Evolutionary conservation across 2,113 vertebrate species (phyloP).

Genomic region (Rhegmatorhina hoffmannsi): DNA sequence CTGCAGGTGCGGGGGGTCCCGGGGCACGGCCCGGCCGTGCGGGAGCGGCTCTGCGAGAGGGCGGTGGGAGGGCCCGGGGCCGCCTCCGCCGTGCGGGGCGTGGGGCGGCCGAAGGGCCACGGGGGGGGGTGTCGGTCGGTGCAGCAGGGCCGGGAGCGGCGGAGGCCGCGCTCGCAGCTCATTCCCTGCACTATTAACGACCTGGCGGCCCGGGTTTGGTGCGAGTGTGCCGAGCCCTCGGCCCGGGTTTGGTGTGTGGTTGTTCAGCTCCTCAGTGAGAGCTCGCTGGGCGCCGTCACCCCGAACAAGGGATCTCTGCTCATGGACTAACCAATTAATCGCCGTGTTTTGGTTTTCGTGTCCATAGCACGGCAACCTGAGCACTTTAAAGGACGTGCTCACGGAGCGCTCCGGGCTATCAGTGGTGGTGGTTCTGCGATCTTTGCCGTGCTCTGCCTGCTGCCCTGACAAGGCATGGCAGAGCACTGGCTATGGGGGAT

Average conservation of each 20-base stretch:
- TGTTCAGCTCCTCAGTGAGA: not conserved
- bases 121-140: not conserved
- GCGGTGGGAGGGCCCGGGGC: too few species aligned
- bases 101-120: too few species aligned
- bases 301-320: not conserved
- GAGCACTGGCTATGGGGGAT: fast-evolving
- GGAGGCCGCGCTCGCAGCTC: not conserved
- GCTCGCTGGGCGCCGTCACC: not conserved
- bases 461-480: fast-evolving
- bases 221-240: not conserved
- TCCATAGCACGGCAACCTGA: not conserved
- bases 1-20: too few species aligned
- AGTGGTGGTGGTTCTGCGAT: not conserved
- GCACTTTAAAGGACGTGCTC: not conserved
- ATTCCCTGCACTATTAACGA: not conserved
- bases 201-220: not conserved
- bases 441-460: not conserved
- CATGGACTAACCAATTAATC: fast-evolving
- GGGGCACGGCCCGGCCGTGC: too few species aligned
- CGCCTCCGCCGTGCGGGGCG: too few species aligned
- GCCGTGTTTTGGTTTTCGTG: fast-evolving
- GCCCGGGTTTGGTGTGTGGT: not conserved
- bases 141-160: not conserved
- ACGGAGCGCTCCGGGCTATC: not conserved
- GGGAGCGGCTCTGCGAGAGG: too few species aligned